phyloP scores from a whole-genome alignment of 2,113 vertebrate genomes.

The Psittacula cyanocephala region DNA sequence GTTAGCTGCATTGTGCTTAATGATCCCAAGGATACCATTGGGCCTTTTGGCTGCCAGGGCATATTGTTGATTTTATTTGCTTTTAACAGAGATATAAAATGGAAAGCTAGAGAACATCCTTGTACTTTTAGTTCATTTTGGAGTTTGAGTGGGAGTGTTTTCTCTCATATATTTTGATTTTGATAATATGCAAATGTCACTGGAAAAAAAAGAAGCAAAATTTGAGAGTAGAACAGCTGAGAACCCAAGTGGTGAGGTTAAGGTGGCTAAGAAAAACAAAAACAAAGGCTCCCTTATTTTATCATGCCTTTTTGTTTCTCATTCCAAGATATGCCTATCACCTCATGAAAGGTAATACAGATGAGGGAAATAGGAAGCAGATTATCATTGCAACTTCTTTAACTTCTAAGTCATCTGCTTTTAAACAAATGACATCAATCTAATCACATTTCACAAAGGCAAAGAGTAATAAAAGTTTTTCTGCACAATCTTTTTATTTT shows the following conservation, averaged over 20 bases:
- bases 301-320: neutral
- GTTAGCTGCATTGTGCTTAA: neutral
- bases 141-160: neutral
- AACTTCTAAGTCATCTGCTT: neutral
- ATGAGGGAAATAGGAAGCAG: neutral
- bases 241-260: neutral
- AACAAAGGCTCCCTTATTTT: neutral
- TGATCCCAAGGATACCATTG: neutral
- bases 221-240: neutral
- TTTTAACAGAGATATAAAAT: neutral
- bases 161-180: neutral
- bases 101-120: neutral
- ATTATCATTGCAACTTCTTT: neutral
- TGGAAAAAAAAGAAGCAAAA: neutral
- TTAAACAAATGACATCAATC: neutral
- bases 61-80: neutral
- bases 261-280: neutral
- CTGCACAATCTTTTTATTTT: neutral
- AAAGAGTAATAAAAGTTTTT: neutral
- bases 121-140: neutral
- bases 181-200: neutral
- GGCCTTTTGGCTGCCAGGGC: neutral
- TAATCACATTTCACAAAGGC: neutral
- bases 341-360: neutral
- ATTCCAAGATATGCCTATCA: neutral